Percentiles rank a stretch among this genome's conserved stretches.
phyloP scores from a whole-genome alignment of 2,888 invertebrate genomes.

The Drosophila differens region DNA sequence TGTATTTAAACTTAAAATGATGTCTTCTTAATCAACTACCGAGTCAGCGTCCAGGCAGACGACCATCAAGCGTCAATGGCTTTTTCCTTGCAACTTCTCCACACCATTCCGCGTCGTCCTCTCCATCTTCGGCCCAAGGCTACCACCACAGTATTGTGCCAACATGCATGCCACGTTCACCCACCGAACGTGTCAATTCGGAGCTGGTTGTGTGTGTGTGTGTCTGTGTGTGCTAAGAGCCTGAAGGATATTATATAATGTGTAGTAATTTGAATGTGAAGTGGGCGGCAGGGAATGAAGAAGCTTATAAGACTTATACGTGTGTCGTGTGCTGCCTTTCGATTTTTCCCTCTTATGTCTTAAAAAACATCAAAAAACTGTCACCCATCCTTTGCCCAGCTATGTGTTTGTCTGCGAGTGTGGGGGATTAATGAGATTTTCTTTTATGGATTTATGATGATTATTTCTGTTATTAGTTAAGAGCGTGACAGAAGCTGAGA shows the following conservation, averaged over 20 bases:
- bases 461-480: slow-evolving; percentile 73
- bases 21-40: slow-evolving; percentile 76
- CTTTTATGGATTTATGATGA: slow-evolving; percentile 79
- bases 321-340: slow-evolving; percentile 51
- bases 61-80: slow-evolving; percentile 31
- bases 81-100: background rate
- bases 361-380: slow-evolving; percentile 57
- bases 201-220: slow-evolving; percentile 23
- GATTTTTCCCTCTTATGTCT: slow-evolving; percentile 45
- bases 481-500: slow-evolving; percentile 55
- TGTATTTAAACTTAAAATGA: slow-evolving; percentile 73
- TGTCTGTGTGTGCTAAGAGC: slow-evolving; percentile 54
- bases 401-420: background rate
- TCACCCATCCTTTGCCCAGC: slow-evolving; percentile 27
- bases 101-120: background rate
- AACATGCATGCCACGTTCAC: slow-evolving; percentile 63
- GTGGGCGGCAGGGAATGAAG: slow-evolving; percentile 69
- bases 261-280: slow-evolving; percentile 82
- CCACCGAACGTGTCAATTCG: slow-evolving; percentile 56
- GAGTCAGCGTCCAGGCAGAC: slow-evolving; percentile 50
- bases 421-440: slow-evolving; percentile 75
- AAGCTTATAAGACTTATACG: slow-evolving; percentile 74
- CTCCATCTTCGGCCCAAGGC: slow-evolving; percentile 1
- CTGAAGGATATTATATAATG: slow-evolving; percentile 79
- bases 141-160: slow-evolving; percentile 52